Percentiles rank a stretch among this genome's conserved stretches.
phyloP scores from a whole-genome alignment of 2,113 vertebrate genomes.

The Coryphaenoides rupestris region DNA sequence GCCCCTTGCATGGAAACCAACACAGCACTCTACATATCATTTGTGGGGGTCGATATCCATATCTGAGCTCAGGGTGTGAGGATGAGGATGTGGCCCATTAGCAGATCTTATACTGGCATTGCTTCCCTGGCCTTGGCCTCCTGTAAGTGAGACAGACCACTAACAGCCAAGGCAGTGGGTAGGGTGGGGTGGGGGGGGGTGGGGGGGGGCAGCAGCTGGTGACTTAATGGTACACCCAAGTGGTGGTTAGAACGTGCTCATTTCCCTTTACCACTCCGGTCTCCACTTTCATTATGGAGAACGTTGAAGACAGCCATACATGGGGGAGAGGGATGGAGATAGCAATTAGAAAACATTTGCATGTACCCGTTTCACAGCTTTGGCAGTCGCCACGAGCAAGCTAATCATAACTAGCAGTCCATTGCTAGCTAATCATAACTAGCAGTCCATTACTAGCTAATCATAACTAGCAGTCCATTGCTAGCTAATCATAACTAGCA shows the following conservation, averaged over 20 bases:
- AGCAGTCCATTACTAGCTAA: too few species aligned
- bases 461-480: too few species aligned
- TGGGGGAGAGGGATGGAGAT: not conserved
- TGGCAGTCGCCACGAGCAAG: too few species aligned
- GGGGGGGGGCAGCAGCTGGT: slow-evolving; percentile 49
- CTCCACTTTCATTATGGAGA: slow-evolving; percentile 46
- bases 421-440: too few species aligned
- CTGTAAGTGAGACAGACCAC: slow-evolving; percentile 58
- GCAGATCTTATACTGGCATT: slow-evolving; percentile 66
- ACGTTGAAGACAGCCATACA: not conserved
- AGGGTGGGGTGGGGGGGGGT: not conserved
- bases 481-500: too few species aligned
- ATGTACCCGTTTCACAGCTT: too few species aligned
- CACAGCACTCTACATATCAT: slow-evolving; percentile 44
- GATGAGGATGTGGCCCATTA: slow-evolving; percentile 68
- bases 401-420: too few species aligned
- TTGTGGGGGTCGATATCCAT: slow-evolving; percentile 65
- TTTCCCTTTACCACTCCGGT: slow-evolving; percentile 41
- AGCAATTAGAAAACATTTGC: too few species aligned
- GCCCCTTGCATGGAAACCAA: not conserved
- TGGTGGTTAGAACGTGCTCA: slow-evolving; percentile 43
- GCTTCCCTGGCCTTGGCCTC: slow-evolving; percentile 46
- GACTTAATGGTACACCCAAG: slow-evolving; percentile 43
- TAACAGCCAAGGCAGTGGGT: slow-evolving; percentile 37
- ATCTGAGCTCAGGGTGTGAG: slow-evolving; percentile 59